phyloP scores from a whole-genome alignment of 1,140 invertebrate species.

The Harpegnathos saltator region DNA sequence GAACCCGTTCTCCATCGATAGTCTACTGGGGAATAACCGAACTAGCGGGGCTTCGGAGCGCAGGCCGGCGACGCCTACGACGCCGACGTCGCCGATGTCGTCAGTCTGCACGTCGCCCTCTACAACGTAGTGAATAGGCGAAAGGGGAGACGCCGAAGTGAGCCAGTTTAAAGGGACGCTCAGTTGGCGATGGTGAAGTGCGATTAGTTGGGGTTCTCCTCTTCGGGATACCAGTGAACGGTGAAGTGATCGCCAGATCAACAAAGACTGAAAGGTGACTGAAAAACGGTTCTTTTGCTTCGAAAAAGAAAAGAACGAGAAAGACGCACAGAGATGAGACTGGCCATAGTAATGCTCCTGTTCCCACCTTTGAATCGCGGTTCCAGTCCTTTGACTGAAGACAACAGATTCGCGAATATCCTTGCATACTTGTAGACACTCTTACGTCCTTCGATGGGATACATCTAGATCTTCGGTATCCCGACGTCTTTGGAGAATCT shows the following conservation, averaged over 20 bases:
- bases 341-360: background rate
- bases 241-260: constrained; percentile 26
- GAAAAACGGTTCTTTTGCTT: background rate
- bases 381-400: constrained; percentile 31
- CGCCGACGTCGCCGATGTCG: constrained; percentile 76
- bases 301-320: background rate
- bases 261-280: background rate
- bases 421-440: constrained; percentile 47
- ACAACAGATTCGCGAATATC: constrained; percentile 35
- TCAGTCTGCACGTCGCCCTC: constrained; percentile 82
- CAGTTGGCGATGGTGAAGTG: constrained; percentile 2
- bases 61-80: constrained; percentile 78
- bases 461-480: constrained; percentile 16
- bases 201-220: background rate
- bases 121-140: constrained; percentile 81
- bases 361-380: background rate
- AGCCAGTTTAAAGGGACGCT: constrained; percentile 20
- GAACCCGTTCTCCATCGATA: constrained; percentile 95
- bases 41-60: constrained; percentile 79
- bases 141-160: background rate
- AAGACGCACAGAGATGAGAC: no score
- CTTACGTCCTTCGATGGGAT: constrained; percentile 18
- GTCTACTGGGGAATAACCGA: constrained; percentile 90
- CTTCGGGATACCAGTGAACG: background rate
- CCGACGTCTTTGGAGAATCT: background rate